A percentile compares a stretch with the other conserved stretches of the same genome.
Evolutionary conservation across 2,888 invertebrate genomes (phyloP).

Genomic region (Thysanoteuthis rhombus): DNA sequence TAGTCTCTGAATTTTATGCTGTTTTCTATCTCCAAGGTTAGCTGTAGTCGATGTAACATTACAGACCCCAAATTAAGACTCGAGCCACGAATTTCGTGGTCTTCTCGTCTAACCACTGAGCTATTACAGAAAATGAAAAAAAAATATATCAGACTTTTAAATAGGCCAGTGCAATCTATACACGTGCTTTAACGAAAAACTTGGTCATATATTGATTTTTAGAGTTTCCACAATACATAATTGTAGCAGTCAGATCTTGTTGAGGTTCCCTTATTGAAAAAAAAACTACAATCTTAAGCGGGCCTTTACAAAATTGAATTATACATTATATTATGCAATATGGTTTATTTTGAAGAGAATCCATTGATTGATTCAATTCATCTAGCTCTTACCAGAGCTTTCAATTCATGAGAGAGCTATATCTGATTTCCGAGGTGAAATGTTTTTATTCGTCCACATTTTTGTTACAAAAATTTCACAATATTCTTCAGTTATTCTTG

Average conservation of each 20-base stretch:
- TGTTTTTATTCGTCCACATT: no score
- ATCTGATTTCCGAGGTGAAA: no score
- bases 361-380: background rate
- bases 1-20: background rate
- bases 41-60: background rate
- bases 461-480: no score
- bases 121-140: background rate
- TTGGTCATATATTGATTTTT: slow-evolving; percentile 12
- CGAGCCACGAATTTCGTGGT: background rate
- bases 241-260: background rate
- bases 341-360: background rate
- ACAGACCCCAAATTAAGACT: background rate
- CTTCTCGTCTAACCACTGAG: background rate
- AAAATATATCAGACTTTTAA: background rate
- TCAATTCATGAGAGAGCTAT: background rate
- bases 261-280: background rate
- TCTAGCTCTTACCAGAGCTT: background rate
- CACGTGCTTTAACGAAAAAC: background rate
- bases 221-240: background rate
- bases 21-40: background rate
- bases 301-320: background rate
- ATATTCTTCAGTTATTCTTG: no score
- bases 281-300: background rate
- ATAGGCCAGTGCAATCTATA: background rate
- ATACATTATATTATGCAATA: background rate